Evolutionary conservation across 1,140 invertebrate genomes (phyloP).

Genomic region (Apis florea): DNA sequence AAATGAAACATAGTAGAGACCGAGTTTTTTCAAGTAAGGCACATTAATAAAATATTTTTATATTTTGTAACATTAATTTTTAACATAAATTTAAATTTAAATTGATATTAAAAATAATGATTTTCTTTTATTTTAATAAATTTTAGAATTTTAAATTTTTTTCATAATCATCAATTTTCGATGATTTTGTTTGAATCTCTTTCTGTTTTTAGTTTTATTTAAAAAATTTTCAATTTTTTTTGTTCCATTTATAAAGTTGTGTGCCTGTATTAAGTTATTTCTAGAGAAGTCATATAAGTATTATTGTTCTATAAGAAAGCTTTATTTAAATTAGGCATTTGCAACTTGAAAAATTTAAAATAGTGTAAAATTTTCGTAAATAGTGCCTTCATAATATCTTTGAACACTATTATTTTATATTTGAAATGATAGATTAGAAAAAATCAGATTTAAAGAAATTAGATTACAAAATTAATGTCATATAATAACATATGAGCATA

Average conservation of each 20-base stretch:
- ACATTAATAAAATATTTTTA: conserved; percentile 22
- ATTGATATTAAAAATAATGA: background rate
- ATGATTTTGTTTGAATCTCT: background rate
- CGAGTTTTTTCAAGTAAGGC: conserved; percentile 11
- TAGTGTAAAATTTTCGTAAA: background rate
- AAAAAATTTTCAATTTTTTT: background rate
- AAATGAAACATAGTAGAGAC: conserved; percentile 51
- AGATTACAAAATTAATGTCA: conserved; percentile 9
- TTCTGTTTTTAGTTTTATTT: background rate
- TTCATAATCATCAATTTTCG: background rate
- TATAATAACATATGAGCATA: conserved; percentile 31
- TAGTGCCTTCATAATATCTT: conserved; percentile 33
- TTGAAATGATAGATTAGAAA: conserved; percentile 46
- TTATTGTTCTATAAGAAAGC: background rate
- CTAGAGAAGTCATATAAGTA: background rate
- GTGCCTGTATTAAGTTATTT: background rate
- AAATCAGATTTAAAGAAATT: background rate
- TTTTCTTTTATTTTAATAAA: background rate
- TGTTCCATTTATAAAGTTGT: background rate
- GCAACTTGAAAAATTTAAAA: conserved; percentile 8
- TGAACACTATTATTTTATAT: conserved; percentile 12
- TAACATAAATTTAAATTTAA: conserved; percentile 7
- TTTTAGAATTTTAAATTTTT: background rate
- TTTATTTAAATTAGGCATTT: background rate
- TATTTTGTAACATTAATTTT: background rate